phyloP scores from a whole-genome alignment of 1,140 invertebrate species.

The Fragariocoptes setiger region DNA sequence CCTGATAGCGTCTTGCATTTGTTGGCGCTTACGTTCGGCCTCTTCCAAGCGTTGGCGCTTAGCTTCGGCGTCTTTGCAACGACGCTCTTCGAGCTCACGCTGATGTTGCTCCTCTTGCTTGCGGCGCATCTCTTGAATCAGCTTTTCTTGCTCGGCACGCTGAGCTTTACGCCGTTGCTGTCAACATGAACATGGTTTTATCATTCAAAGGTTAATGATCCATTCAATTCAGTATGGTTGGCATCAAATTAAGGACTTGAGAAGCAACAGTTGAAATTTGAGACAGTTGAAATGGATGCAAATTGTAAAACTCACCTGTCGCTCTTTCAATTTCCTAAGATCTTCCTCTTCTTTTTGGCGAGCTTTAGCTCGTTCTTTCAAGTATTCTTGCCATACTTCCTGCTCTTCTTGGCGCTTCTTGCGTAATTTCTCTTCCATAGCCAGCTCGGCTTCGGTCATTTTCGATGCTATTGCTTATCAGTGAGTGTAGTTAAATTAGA shows the following conservation, averaged over 20 bases:
- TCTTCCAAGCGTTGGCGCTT: conserved; percentile 70
- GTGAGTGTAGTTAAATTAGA: no score
- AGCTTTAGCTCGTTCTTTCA: conserved; percentile 78
- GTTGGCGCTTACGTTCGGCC: conserved; percentile 68
- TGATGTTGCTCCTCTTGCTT: conserved; percentile 47
- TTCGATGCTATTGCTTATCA: no score
- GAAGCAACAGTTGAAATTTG: no score
- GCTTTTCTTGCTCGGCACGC: conserved; percentile 68
- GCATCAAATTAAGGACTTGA: neutral
- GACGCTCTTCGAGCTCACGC: conserved; percentile 14
- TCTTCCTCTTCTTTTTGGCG: conserved; percentile 77
- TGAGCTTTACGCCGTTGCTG: conserved; percentile 23
- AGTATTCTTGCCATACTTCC: conserved; percentile 33
- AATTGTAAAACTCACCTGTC: conserved; percentile 30
- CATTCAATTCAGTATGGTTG: neutral
- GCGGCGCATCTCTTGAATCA: conserved; percentile 68
- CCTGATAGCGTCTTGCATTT: conserved; percentile 50
- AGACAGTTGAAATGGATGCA: no score
- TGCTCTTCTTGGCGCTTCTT: conserved; percentile 22
- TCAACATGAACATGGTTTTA: neutral
- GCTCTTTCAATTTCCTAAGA: conserved; percentile 68
- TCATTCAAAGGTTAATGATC: neutral
- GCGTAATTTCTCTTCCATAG: conserved; percentile 69
- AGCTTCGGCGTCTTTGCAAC: conserved; percentile 27
- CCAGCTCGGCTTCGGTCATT: conserved; percentile 42